phyloP scores from a whole-genome alignment of 2,113 vertebrate species.

The Chaenogobius annularis region DNA sequence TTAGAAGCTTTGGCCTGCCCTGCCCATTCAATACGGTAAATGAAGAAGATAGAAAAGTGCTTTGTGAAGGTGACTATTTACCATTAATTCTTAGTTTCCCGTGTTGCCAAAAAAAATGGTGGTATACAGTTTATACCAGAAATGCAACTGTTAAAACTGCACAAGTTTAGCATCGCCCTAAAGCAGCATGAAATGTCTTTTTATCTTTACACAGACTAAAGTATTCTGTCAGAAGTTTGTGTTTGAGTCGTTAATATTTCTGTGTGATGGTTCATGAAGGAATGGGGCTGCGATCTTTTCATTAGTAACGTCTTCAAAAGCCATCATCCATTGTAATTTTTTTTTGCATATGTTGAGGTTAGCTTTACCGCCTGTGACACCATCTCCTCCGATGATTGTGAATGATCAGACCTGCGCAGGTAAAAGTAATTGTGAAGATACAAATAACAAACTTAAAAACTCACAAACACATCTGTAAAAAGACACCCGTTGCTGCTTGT shows the following conservation, averaged over 20 bases:
- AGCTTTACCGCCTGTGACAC: neutral
- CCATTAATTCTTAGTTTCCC: too few relatives aligned
- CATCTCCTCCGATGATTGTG: neutral
- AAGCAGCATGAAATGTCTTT: neutral
- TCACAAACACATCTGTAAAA: too few relatives aligned
- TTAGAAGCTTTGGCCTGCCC: too few relatives aligned
- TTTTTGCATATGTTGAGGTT: neutral
- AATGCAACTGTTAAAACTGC: neutral
- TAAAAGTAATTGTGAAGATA: too few relatives aligned
- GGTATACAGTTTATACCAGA: neutral
- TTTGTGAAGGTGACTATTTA: too few relatives aligned
- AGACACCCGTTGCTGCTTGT: too few relatives aligned
- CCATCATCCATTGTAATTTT: neutral
- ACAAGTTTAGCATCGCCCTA: neutral
- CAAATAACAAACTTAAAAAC: too few relatives aligned
- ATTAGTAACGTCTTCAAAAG: neutral
- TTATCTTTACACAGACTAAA: neutral
- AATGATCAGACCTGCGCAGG: too few relatives aligned
- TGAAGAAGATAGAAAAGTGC: too few relatives aligned
- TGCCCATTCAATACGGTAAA: too few relatives aligned
- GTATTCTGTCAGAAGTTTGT: neutral
- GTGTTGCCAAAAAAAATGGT: neutral
- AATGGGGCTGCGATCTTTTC: neutral
- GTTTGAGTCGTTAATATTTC: neutral
- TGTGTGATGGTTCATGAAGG: slow-evolving; percentile 1